Percentiles rank a stretch among this genome's conserved stretches.
Evolutionary conservation across 2,888 invertebrate genomes (phyloP).

Genomic region (Atrina japonica): DNA sequence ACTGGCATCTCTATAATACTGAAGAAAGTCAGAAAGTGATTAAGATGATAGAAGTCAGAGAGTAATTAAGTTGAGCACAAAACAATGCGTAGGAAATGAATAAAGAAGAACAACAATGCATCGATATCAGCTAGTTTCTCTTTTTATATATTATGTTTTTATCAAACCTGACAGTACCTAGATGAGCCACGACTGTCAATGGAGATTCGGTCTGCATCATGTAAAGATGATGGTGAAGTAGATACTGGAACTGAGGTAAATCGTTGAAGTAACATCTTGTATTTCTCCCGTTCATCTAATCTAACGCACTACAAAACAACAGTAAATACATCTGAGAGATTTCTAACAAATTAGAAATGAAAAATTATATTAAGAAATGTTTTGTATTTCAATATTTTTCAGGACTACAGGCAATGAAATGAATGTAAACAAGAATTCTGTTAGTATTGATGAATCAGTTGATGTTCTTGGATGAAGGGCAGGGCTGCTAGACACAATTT

Average conservation of each 20-base stretch:
- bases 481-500: no score
- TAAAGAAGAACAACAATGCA: no score
- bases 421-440: neutral
- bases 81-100: no score
- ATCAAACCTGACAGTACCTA: no score
- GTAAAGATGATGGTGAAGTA: constrained; percentile 1
- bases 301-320: constrained; percentile 62
- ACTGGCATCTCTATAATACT: no score
- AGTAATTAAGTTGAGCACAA: no score
- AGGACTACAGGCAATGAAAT: neutral
- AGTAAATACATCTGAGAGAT: neutral
- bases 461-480: no score
- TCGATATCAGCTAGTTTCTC: no score
- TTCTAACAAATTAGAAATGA: no score
- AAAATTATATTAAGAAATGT: neutral
- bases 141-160: no score
- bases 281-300: constrained; percentile 69
- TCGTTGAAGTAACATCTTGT: constrained; percentile 68
- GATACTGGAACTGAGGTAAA: constrained; percentile 57
- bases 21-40: no score
- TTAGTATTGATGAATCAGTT: constrained; percentile 11
- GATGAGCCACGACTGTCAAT: constrained; percentile 3
- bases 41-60: no score
- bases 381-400: neutral
- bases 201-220: constrained; percentile 3